A percentile compares a stretch with the other conserved stretches of the same genome.
Conservation (phyloP, 2,113 vertebrate genomes). For the Cottus gobio region DNA sequence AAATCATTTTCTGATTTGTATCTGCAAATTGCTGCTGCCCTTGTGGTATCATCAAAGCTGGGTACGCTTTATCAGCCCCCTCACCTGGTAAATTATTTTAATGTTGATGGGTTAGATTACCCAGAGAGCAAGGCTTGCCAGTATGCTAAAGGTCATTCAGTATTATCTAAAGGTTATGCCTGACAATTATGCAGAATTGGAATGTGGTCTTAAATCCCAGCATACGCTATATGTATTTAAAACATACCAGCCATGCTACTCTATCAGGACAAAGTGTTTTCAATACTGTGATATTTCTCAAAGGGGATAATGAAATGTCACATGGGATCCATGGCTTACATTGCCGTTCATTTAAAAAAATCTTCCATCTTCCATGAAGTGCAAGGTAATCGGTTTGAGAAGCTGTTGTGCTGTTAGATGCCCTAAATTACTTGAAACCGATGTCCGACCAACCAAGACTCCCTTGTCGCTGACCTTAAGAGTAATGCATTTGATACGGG, state of each 20-base stretch:
- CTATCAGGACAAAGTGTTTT: slow-evolving; percentile 24
- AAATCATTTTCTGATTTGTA: slow-evolving; percentile 75
- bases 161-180: slow-evolving; percentile 65
- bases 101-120: slow-evolving; percentile 71
- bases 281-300: slow-evolving; percentile 42
- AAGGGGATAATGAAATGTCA: slow-evolving; percentile 46
- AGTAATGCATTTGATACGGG: slow-evolving; percentile 48
- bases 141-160: slow-evolving; percentile 67
- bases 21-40: slow-evolving; percentile 73
- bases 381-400: slow-evolving; percentile 28
- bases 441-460: slow-evolving; percentile 17
- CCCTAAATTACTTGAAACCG: slow-evolving; percentile 17
- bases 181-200: slow-evolving; percentile 58
- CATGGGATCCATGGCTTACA: slow-evolving; percentile 11
- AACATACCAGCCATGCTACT: slow-evolving; percentile 17
- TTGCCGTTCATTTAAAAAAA: slow-evolving; percentile 30
- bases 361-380: slow-evolving; percentile 9
- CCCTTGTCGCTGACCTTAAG: slow-evolving; percentile 19
- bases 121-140: slow-evolving; percentile 43
- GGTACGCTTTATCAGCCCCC: slow-evolving; percentile 61
- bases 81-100: slow-evolving; percentile 68
- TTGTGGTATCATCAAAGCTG: slow-evolving; percentile 68
- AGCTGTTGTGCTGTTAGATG: slow-evolving; percentile 6
- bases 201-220: slow-evolving; percentile 41
- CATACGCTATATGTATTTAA: slow-evolving; percentile 37